phyloP scores from a whole-genome alignment of 2,113 vertebrate genomes.

The Naja naja region DNA sequence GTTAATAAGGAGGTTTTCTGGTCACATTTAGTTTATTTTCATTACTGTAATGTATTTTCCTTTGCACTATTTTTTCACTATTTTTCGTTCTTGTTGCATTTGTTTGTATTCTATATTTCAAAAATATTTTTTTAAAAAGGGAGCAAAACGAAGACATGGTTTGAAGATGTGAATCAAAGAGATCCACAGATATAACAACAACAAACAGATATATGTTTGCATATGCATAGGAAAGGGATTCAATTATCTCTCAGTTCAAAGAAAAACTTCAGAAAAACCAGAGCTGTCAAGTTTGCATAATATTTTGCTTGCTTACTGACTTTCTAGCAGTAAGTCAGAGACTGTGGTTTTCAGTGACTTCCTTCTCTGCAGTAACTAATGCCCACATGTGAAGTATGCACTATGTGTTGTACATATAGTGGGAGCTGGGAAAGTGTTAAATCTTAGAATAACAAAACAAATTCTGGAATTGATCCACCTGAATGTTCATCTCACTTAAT shows the following conservation, averaged over 20 bases:
- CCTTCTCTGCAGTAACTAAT: slow-evolving; percentile 42
- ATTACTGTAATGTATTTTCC: background rate
- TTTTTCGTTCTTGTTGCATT: background rate
- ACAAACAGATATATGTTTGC: background rate
- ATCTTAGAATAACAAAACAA: background rate
- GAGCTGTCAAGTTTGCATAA: slow-evolving; percentile 20
- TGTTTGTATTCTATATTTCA: background rate
- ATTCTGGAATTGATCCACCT: background rate
- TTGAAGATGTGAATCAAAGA: background rate
- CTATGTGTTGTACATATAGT: background rate
- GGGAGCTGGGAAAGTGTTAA: background rate
- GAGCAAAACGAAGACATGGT: background rate
- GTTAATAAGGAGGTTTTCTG: background rate
- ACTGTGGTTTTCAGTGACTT: slow-evolving; percentile 56
- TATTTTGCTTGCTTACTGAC: slow-evolving; percentile 49
- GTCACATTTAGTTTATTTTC: background rate
- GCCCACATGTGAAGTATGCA: background rate
- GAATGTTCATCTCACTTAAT: background rate
- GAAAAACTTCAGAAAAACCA: background rate
- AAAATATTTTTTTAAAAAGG: background rate
- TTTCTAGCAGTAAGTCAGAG: slow-evolving; percentile 47
- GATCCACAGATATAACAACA: background rate
- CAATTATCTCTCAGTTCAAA: slow-evolving; percentile 3
- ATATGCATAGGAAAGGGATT: background rate
- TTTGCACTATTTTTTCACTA: background rate